Base-by-base conservation (phyloP, 2,797 vertebrate genomes). In the Champsocephalus esox region DNA sequence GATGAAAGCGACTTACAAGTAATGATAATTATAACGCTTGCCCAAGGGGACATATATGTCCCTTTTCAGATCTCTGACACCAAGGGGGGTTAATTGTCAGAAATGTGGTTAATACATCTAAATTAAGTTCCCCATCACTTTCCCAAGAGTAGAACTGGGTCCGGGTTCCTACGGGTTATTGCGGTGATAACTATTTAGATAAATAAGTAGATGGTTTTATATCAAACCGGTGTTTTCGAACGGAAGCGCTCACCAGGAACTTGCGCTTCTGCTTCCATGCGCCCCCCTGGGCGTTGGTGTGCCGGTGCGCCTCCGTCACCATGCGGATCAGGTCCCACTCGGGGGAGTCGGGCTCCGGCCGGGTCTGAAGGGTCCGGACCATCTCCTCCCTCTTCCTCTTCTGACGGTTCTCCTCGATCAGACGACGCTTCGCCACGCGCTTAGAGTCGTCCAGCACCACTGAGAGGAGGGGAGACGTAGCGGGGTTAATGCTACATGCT, bases 201-300 rank as follows among this genome's bases (percentile, higher is more conserved):
- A 24, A 24, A 24, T 28, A 28, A 28, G 28, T 28, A 28, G 28
- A 28, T 28, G 28, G 28, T 34, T 34, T 34, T 34, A 34, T 34
- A 7, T 7, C 34, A 9, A 38, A 9, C 34, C 2, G 6, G 34
- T 38, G 34, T 38, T 9, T 38, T 9, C 2, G 1, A 34, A 34
- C 34, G 12, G 51, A 10, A 55, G 32, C n/a, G 10, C 94, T 95
- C 86, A 99, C 98, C 97, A 99, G 86, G 91, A 99, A 99, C 95
- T 99, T 99, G 94, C 97, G 96, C 79, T 98, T 97, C 95, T 99
- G 98, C 87, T 99, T 99, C 98, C 98, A 99, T 88, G 96, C 96
- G 94, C 97, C 96, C 82, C 98, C 98, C 95, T 99, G 97, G 84
- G 98, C 98, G 3, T 99, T 99, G 87, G 98, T 99, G 92, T 97